Conservation (phyloP, 2,888 invertebrate species). For the Invenusta paracnida region DNA sequence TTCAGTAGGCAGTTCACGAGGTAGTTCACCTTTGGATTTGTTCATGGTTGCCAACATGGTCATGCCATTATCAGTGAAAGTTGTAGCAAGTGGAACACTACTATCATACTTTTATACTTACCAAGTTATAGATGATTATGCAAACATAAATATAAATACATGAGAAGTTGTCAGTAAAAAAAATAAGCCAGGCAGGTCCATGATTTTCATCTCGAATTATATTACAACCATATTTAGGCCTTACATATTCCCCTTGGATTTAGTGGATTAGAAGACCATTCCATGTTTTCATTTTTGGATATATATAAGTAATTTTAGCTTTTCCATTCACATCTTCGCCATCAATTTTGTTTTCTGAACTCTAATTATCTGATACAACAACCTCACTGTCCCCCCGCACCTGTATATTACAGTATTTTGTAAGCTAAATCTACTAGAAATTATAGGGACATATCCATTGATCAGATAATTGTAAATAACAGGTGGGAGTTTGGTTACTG, state of each 20-base stretch:
- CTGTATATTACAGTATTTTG: not conserved
- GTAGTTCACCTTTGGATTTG: no score
- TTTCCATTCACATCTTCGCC: not conserved
- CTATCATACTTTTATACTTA: not conserved
- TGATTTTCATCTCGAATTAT: not conserved
- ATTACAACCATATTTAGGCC: not conserved
- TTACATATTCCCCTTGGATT: not conserved
- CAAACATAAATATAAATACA: not conserved
- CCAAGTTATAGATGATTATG: not conserved
- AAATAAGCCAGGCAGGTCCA: not conserved
- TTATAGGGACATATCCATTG: not conserved
- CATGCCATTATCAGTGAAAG: not conserved
- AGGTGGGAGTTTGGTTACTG: not conserved
- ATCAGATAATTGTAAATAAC: not conserved
- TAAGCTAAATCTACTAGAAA: not conserved
- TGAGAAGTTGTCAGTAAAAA: not conserved
- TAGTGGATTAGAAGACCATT: no score
- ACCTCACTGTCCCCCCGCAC: no score
- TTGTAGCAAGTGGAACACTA: conserved; percentile 13
- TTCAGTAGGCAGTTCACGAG: no score
- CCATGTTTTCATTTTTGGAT: no score
- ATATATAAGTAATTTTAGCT: not conserved
- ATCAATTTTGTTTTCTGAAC: not conserved
- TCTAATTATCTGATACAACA: no score
- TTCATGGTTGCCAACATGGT: conserved; percentile 17